Evolutionary conservation across 2,797 vertebrate genomes (phyloP), one percentile per base, ranked within the genome.

Genomic region (Melanotaenia nigrans): DNA sequence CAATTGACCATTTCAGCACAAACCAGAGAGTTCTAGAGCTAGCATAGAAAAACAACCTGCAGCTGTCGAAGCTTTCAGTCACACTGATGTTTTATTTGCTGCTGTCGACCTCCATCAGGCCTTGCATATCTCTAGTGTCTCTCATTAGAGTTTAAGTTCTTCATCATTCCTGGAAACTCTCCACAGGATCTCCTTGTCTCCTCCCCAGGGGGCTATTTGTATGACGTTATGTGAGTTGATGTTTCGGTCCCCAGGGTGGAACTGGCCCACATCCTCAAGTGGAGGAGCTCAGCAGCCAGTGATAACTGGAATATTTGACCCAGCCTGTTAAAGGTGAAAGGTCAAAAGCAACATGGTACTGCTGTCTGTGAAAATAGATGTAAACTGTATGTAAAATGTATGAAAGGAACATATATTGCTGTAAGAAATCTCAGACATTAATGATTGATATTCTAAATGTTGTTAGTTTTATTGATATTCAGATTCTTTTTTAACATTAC

Each of bases 401-500:
- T 18, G 83, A 90, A 86, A 87, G 88, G 82, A 92, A 87, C 79
- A 85, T 89, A 89, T 92, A 88, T 89, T 89, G 86, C 84, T 89
- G 85, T 78, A 84, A 89, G 80, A 85, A 87, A 73, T 90, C 80
- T 83, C 66, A 85, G 85, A 82, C 45, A 80, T 91, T 87, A 83
- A 87, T 91, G 69, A 93, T 90, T 90, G 86, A 85, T 90, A 89
- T 91, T 85, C 89, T 93, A 89, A 88, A 82, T 93, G 92, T 94
- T 86, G 89, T 90, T 92, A 92, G 89, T 79, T 93, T 82, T 93
- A 86, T 90, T 89, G 81, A 90, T 91, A 91, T 92, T 78, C 65
- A 76, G 71, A 85, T 90, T 91, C 62, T 93, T 93, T 94, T 91
- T 90, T 91, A 90, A 91, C 86, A 84, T 86, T 81, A 81, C 74